A percentile compares a stretch with the other conserved stretches of the same genome.
These are phyloP conservation scores for Pandemis heparana DNA, from an alignment of 2,888 invertebrate genomes.

Conservation along the genomic window DNA sequence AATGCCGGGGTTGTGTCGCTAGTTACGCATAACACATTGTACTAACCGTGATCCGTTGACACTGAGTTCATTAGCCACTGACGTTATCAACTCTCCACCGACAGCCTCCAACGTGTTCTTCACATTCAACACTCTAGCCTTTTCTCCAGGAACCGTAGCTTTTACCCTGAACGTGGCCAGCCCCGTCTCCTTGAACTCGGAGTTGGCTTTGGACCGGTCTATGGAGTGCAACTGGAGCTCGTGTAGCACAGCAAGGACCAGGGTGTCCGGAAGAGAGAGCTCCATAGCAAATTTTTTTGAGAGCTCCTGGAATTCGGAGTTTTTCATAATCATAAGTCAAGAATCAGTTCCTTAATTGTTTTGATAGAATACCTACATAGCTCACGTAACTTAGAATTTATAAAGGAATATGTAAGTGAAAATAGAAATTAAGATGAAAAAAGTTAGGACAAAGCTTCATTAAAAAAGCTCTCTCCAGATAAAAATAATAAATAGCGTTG, in stretches of 20 bases:
- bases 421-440: no score
- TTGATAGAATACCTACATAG: no score
- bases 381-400: no score
- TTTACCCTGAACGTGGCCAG: constrained; percentile 90
- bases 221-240: constrained; percentile 89
- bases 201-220: constrained; percentile 89
- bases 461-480: no score
- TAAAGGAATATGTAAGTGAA: no score
- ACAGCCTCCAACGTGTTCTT: constrained; percentile 83
- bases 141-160: constrained; percentile 83
- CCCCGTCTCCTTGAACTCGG: constrained; percentile 89
- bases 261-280: constrained; percentile 81
- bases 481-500: neutral
- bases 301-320: constrained; percentile 82
- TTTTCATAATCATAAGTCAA: neutral
- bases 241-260: constrained; percentile 84
- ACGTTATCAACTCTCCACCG: constrained; percentile 84
- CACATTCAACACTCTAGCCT: constrained; percentile 79
- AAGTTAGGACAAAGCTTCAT: no score
- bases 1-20: no score
- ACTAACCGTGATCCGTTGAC: constrained; percentile 71
- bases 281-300: constrained; percentile 84
- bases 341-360: no score
- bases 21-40: no score
- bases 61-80: constrained; percentile 80